Evolutionary conservation across 2,113 vertebrate genomes (phyloP).

Genomic region (Sinosuthora webbiana): DNA sequence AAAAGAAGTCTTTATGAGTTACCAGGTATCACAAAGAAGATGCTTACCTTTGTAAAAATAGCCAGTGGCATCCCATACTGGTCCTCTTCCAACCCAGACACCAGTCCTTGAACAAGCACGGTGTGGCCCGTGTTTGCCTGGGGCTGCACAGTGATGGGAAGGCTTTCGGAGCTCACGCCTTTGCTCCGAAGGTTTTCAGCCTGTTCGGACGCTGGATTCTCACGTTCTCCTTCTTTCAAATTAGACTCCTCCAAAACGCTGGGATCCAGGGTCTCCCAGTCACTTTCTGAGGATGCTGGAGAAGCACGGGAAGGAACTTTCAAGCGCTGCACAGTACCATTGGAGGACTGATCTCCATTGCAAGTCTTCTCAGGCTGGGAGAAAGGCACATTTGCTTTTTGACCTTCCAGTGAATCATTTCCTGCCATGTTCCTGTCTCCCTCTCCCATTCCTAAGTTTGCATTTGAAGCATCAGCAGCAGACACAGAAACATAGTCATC

Average conservation of each 20-base stretch:
- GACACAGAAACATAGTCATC: slow-evolving; percentile 77
- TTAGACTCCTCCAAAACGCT: slow-evolving; percentile 80
- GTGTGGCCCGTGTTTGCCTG: slow-evolving; percentile 74
- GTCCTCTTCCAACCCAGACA: slow-evolving; percentile 94
- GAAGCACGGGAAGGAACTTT: slow-evolving; percentile 79
- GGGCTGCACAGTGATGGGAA: slow-evolving; percentile 86
- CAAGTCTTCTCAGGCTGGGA: slow-evolving; percentile 17
- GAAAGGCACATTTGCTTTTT: not conserved
- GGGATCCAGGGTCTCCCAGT: slow-evolving; percentile 96
- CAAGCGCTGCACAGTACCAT: slow-evolving; percentile 60
- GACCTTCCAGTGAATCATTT: not conserved
- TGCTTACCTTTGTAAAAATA: slow-evolving; percentile 93
- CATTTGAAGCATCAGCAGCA: slow-evolving; percentile 55
- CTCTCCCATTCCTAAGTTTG: slow-evolving; percentile 13
- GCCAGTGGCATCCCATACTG: slow-evolving; percentile 90
- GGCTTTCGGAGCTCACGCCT: slow-evolving; percentile 43
- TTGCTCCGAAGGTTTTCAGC: slow-evolving; percentile 63
- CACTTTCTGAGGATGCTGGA: slow-evolving; percentile 89
- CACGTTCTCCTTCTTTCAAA: slow-evolving; percentile 59
- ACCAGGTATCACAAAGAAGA: not conserved
- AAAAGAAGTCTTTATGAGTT: not conserved
- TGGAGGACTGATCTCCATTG: slow-evolving; percentile 30
- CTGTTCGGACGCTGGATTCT: slow-evolving; percentile 16
- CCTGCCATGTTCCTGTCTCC: slow-evolving; percentile 2
- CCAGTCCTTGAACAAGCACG: slow-evolving; percentile 80